Percentiles rank a stretch among this genome's conserved stretches.
These are phyloP conservation scores for Phrynocephalus vlangalii DNA, from an alignment of 2,797 vertebrate genomes.

Conservation along the genomic window DNA sequence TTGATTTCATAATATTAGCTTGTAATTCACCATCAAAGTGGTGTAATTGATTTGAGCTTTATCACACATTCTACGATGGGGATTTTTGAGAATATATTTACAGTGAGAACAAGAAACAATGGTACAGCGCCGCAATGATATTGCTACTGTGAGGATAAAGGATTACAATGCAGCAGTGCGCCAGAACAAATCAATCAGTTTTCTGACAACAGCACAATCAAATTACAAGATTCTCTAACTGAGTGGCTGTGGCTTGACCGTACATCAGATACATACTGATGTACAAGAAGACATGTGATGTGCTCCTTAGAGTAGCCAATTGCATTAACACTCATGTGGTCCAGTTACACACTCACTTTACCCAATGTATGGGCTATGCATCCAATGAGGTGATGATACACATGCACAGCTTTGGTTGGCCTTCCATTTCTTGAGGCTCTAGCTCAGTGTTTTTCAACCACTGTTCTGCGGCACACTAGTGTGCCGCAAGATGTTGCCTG, in stretches of 20 bases:
- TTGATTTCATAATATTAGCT: conserved; percentile 45
- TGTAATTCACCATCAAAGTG: conserved; percentile 34
- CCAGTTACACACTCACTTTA: not conserved
- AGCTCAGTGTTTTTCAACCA: no score
- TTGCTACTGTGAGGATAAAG: conserved; percentile 8
- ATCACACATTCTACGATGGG: conserved; percentile 37
- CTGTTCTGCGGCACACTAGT: no score
- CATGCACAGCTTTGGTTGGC: not conserved
- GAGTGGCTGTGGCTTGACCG: not conserved
- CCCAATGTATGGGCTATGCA: not conserved
- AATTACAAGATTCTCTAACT: not conserved
- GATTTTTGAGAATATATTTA: conserved; percentile 44
- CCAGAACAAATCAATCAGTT: conserved; percentile 30
- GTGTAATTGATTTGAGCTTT: conserved; percentile 26
- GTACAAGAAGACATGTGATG: not conserved
- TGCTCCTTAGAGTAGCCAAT: not conserved
- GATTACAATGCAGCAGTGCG: conserved; percentile 6
- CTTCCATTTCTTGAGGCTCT: not conserved
- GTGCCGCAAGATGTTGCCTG: no score
- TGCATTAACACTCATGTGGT: not conserved
- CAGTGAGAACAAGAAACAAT: conserved; percentile 38
- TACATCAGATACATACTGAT: not conserved
- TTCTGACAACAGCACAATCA: conserved; percentile 2
- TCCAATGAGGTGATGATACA: not conserved
- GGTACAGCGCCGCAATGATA: conserved; percentile 29